Conservation (phyloP, 2,888 invertebrate genomes). For the Tribolium freemani region DNA sequence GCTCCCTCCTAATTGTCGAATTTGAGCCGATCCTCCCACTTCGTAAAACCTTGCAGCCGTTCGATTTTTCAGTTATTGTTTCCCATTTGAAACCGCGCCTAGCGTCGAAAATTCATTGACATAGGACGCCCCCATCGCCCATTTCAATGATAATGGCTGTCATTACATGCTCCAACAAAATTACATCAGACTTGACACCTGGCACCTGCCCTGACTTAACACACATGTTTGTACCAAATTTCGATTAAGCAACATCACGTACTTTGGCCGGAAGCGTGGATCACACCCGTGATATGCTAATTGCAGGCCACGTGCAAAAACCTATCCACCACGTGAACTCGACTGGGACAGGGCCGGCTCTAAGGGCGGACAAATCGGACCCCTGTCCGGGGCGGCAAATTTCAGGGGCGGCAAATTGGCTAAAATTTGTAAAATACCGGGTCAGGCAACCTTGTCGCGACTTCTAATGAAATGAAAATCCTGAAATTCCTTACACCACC, state of each 20-base stretch:
- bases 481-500: no score
- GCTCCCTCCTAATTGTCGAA: constrained; percentile 15
- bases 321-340: no score
- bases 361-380: no score
- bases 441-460: no score
- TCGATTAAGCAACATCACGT: constrained; percentile 38
- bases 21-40: constrained; percentile 26
- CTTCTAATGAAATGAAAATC: no score
- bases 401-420: no score
- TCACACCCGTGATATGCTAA: constrained; percentile 18
- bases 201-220: constrained; percentile 41
- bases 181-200: constrained; percentile 48
- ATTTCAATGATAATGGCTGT: constrained; percentile 47
- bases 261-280: constrained; percentile 15
- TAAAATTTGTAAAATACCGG: no score
- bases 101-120: constrained; percentile 32
- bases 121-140: constrained; percentile 40
- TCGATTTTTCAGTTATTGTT: constrained; percentile 39
- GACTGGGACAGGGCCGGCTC: no score
- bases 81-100: constrained; percentile 34
- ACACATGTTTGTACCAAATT: constrained; percentile 1
- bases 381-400: no score
- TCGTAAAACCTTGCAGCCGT: constrained; percentile 22
- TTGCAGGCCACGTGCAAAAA: constrained; percentile 51
- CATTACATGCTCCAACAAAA: constrained; percentile 47